These are phyloP conservation scores for Schizopygopsis pylzovi DNA, from an alignment of 2,797 vertebrate genomes.

Conservation along the genomic window DNA sequence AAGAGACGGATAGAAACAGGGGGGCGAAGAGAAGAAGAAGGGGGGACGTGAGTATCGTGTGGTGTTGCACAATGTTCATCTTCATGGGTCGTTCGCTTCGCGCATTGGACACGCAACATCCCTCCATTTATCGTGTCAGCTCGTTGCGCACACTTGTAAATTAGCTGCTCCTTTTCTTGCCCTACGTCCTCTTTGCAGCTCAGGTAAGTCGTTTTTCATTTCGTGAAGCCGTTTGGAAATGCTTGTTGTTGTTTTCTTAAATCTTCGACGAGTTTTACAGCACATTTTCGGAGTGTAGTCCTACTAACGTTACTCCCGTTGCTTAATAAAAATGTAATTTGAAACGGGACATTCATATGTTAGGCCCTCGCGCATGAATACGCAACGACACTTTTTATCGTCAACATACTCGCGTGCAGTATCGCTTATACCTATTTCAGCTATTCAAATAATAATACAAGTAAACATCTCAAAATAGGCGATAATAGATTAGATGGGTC, in stretches of 20 bases:
- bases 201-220: slow-evolving; percentile 49
- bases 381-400: slow-evolving; percentile 23
- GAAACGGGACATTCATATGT: slow-evolving; percentile 40
- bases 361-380: slow-evolving; percentile 46
- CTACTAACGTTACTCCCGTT: not conserved
- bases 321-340: slow-evolving; percentile 48
- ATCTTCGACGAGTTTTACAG: slow-evolving; percentile 27
- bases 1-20: slow-evolving; percentile 59
- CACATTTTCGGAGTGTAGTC: slow-evolving; percentile 22
- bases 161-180: slow-evolving; percentile 29
- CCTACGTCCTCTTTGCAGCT: not conserved
- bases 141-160: slow-evolving; percentile 47
- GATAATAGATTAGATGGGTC: not conserved
- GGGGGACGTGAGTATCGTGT: slow-evolving; percentile 62
- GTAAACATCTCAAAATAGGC: not conserved
- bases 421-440: not conserved
- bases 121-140: slow-evolving; percentile 46
- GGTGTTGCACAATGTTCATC: slow-evolving; percentile 63
- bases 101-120: slow-evolving; percentile 61
- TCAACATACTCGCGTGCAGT: slow-evolving; percentile 29
- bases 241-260: slow-evolving; percentile 2
- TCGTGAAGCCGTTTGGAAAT: not conserved
- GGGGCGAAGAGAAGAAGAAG: slow-evolving; percentile 43
- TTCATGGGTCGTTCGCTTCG: slow-evolving; percentile 56
- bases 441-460: not conserved